Base-by-base conservation (phyloP, 2,888 invertebrate species). In the Atherix ibis region DNA sequence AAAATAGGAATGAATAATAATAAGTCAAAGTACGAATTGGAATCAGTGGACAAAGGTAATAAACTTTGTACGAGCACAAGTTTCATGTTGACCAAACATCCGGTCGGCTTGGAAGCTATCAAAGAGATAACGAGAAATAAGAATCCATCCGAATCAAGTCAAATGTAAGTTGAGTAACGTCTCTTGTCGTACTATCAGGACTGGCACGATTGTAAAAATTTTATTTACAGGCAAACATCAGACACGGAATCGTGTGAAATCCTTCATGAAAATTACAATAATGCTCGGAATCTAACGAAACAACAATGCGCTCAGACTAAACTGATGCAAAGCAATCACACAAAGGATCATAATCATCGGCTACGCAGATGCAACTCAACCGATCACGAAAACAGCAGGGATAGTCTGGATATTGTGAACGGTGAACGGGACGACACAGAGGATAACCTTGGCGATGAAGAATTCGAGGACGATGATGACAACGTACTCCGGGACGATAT, bases 91-190 rank as follows among this genome's bases (percentile, higher is more conserved):
- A 49, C 56, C 38, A 61, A 61, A 39, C 78, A 77, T 58, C 76
- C 78, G 40, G 80, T 81, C 43, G 81, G 81, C 18, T 61, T 81
- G 51, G 81, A 80, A 31, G 80, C 80, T 45, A 77, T 82, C 47
- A 76, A 80, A 49, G 78, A 80, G 51, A 68, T 81, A 43, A 79
- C 77, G 34, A 64, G 72, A 29, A 71, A 71, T 46, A 67, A 67
- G 47, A 71, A 73, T 46, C 62, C 64, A 39, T 56, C 60, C 38
- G 59, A 59, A 40, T 58, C 58, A 31, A 60, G 56, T 45, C 59
- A 60, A 53, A 59, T 59, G 59, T 61, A 48, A 52, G 57, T 53
- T 10, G 22, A n/a, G n/a, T n/a, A n/a, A n/a, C n/a, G n/a, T n/a
- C n/a, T n/a, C n/a, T 19, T 19, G 5, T 6, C 19, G 19, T 19